Percentiles rank a stretch among this genome's conserved stretches.
These are phyloP conservation scores for Lycia hirtaria DNA, from an alignment of 2,888 invertebrate genomes.

Conservation along the genomic window DNA sequence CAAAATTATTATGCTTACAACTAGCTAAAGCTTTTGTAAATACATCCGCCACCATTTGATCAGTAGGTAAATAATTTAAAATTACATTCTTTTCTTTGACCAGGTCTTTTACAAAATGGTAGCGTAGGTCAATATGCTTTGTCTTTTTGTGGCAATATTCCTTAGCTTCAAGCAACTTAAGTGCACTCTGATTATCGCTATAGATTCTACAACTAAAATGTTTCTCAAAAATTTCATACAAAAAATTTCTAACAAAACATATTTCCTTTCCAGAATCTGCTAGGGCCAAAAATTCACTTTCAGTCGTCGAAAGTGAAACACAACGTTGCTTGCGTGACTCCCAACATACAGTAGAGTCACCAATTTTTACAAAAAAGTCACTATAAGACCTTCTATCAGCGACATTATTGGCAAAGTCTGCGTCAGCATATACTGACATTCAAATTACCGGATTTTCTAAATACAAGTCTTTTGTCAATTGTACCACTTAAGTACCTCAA, in stretches of 20 bases:
- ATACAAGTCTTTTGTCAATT: background rate
- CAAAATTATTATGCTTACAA: too few relatives aligned
- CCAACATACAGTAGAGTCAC: background rate
- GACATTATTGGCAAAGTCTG: background rate
- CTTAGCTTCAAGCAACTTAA: background rate
- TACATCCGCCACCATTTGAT: background rate
- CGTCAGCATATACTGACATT: background rate
- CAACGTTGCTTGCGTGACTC: background rate
- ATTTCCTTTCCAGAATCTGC: background rate
- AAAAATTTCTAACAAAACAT: background rate
- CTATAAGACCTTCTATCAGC: background rate
- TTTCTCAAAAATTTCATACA: background rate
- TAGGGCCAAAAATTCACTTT: background rate
- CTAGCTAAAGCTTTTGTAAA: too few relatives aligned
- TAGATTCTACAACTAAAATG: background rate
- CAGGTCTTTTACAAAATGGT: background rate
- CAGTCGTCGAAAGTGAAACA: background rate
- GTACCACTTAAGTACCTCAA: background rate
- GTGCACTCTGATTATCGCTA: background rate
- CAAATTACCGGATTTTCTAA: background rate
- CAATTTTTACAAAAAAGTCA: background rate
- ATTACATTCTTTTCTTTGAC: background rate
- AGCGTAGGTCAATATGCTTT: background rate
- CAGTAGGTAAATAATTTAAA: background rate
- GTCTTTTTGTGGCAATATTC: background rate